These are phyloP conservation scores for Cinclus cinclus DNA, from an alignment of 2,113 vertebrate genomes.

Conservation along the genomic window DNA sequence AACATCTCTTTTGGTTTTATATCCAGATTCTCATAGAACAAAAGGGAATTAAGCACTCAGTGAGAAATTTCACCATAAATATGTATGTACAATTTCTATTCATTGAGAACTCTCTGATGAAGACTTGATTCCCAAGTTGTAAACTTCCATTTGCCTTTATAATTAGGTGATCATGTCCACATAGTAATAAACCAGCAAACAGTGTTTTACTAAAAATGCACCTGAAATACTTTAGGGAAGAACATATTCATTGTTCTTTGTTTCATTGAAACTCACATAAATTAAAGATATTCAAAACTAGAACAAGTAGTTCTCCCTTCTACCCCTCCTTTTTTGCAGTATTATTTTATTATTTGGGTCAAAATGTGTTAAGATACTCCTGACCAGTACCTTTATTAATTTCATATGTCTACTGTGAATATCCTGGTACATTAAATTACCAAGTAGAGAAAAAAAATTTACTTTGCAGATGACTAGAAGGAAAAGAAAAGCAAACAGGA, in stretches of 20 bases:
- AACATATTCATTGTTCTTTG: neutral
- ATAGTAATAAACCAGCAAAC: neutral
- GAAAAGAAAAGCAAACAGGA: neutral
- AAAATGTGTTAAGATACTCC: neutral
- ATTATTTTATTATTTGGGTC: neutral
- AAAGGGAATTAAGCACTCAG: neutral
- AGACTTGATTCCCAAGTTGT: neutral
- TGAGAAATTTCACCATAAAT: neutral
- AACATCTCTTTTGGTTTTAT: neutral
- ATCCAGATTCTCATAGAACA: neutral
- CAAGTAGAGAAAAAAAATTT: neutral
- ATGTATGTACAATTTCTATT: neutral
- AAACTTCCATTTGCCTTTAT: neutral
- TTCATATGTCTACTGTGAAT: neutral
- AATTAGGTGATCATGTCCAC: neutral
- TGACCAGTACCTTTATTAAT: neutral
- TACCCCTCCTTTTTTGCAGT: neutral
- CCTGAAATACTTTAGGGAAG: neutral
- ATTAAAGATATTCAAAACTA: neutral
- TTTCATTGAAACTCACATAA: neutral
- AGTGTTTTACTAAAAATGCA: neutral
- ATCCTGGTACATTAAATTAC: neutral
- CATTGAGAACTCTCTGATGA: neutral
- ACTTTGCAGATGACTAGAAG: neutral
- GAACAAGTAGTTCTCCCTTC: neutral